phyloP scores from a whole-genome alignment of 2,888 invertebrate species.

The Xestia c-nigrum region DNA sequence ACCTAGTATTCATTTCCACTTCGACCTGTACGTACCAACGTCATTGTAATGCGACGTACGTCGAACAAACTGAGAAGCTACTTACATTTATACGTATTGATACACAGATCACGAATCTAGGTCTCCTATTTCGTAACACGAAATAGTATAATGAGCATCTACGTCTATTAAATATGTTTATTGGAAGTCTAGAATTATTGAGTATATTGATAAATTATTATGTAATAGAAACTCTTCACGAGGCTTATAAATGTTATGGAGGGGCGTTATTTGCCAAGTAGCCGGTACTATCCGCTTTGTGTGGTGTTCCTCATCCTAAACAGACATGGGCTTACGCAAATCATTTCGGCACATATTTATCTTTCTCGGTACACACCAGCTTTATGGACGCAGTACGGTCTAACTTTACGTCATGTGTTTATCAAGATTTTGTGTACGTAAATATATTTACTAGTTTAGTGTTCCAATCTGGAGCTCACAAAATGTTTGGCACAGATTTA shows the following conservation, averaged over 20 bases:
- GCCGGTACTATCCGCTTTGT: conserved; percentile 48
- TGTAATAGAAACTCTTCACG: conserved; percentile 28
- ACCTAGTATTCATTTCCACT: conserved; percentile 8
- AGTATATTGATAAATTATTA: conserved; percentile 14
- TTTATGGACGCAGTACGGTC: conserved; percentile 39
- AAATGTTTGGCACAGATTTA: neutral
- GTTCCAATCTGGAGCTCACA: neutral
- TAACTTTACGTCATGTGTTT: conserved; percentile 41
- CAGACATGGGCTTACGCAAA: conserved; percentile 64
- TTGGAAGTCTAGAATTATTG: conserved; percentile 8
- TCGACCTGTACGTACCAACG: neutral
- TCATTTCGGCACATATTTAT: conserved; percentile 66
- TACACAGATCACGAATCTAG: conserved; percentile 40
- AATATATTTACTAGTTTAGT: conserved; percentile 22
- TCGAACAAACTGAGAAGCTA: conserved; percentile 19
- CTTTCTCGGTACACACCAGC: conserved; percentile 52
- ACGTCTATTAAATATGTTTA: neutral
- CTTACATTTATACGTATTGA: conserved; percentile 44
- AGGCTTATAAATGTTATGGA: conserved; percentile 41
- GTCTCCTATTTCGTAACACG: conserved; percentile 18
- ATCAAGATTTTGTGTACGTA: conserved; percentile 33
- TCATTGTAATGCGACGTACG: conserved; percentile 22
- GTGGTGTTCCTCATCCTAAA: conserved; percentile 58
- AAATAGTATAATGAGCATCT: conserved; percentile 17
- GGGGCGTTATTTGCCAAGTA: conserved; percentile 44